Evolutionary conservation across 2,888 invertebrate genomes (phyloP).

Genomic region (Rapana venosa): DNA sequence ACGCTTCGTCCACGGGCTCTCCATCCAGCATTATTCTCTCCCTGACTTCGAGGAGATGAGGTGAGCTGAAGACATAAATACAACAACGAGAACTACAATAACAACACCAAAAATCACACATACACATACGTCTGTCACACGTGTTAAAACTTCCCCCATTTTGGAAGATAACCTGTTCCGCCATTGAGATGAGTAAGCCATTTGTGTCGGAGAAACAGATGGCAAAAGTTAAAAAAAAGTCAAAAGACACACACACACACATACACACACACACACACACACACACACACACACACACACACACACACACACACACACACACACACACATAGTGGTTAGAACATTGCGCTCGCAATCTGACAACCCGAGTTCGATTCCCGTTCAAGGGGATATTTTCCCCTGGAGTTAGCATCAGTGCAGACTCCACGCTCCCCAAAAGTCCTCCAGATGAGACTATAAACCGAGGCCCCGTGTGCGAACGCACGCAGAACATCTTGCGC

Average conservation of each 20-base stretch:
- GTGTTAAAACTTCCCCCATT: too few species aligned
- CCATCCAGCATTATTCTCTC: slow-evolving; percentile 96
- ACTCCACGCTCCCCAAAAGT: too few species aligned
- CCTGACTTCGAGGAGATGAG: slow-evolving; percentile 93
- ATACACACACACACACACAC: background rate
- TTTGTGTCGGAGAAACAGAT: background rate
- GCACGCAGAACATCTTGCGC: too few species aligned
- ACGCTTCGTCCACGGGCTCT: slow-evolving; percentile 84
- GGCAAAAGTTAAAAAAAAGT: background rate
- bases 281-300: background rate
- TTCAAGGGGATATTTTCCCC: too few species aligned
- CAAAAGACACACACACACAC: background rate
- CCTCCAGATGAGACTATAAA: too few species aligned
- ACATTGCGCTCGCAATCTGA: too few species aligned
- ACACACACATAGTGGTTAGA: background rate
- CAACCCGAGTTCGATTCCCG: too few species aligned
- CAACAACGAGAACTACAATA: background rate
- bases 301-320: background rate
- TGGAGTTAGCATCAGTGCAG: too few species aligned
- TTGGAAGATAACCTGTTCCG: too few species aligned
- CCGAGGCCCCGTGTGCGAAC: too few species aligned
- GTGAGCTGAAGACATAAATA: slow-evolving; percentile 83
- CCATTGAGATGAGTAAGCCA: background rate
- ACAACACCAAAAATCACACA: background rate
- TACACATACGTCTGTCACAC: background rate